A percentile compares a stretch with the other conserved stretches of the same genome.
Conservation (phyloP, 2,888 invertebrate genomes). For the Hedya salicella region DNA sequence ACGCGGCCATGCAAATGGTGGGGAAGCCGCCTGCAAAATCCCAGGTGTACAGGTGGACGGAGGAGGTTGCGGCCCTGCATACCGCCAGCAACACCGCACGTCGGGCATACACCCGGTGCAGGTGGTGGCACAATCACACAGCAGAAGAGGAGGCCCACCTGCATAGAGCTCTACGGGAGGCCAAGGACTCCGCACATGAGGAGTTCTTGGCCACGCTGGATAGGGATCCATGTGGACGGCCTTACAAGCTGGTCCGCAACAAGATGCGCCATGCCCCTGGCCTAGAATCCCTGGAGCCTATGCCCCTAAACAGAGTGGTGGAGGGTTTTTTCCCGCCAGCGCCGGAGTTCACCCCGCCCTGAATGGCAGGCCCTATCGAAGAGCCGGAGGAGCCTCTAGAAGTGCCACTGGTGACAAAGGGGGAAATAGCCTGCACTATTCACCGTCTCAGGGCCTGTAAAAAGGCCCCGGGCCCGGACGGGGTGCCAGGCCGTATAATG, state of each 20-base stretch:
- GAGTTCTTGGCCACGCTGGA: background rate
- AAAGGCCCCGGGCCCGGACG: slow-evolving; percentile 9
- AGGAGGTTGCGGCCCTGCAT: no score
- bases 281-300: background rate
- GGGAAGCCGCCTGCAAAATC: no score
- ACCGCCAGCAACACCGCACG: no score
- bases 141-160: no score
- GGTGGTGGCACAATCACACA: no score
- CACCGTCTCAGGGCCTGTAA: background rate
- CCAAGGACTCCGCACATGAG: no score
- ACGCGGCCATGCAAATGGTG: no score
- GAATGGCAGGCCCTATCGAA: background rate
- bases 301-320: background rate
- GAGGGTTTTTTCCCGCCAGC: slow-evolving; percentile 8
- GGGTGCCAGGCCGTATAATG: background rate
- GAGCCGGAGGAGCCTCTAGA: background rate
- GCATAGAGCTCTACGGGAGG: no score
- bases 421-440: background rate
- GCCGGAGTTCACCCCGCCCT: background rate
- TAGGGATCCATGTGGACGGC: background rate
- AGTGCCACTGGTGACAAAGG: background rate
- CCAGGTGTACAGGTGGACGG: no score
- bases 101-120: no score
- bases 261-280: background rate
- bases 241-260: background rate